Base-by-base conservation (phyloP, 2,113 vertebrate genomes). In the Scophthalmus maximus region DNA sequence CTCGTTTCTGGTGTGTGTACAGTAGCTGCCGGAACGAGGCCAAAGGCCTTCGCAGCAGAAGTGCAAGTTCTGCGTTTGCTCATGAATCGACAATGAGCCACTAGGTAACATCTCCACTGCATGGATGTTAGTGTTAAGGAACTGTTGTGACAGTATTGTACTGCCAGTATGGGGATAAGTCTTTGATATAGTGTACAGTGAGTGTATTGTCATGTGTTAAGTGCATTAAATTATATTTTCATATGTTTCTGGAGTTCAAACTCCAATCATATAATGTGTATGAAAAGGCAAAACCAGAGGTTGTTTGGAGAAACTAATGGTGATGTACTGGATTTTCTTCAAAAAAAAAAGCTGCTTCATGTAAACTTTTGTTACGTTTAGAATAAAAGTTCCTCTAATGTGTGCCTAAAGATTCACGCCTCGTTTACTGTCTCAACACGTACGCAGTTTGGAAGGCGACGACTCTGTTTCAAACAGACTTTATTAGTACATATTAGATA, bases 141-240 rank as follows among this genome's bases (percentile, higher is more conserved):
- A 93, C 83, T 94, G 91, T 94, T 92, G 94, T 95, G 94, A 95
- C 95, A 96, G 95, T 96, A 95, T 96, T 96, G 93, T 94, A 94
- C 94, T 95, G 94, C 95, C 95, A 94, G 92, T 95, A 92, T 93
- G 93, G 95, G 95, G 93, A 94, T 93, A 95, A 93, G 89, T 95
- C 94, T 95, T 97, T 96, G 94, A 95, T 95, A 95, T 95, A 90
- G 94, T 96, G 95, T 96, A 95, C 95, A 96, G 95, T 96, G 95
- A 97, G 95, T 98, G 96, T 98, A 96, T 95, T 63, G 68, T 87
- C 95, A 91, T 76, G 94, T 96, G 93, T 97, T 94, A 95, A 97
- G 95, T 97, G 95, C 96, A 96, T 96, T 97, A 98, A 97, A 98
- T 96, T 97, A 96, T 98, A 97, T 98, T 98, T 98, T 97, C 95